phyloP scores from a whole-genome alignment of 2,888 invertebrate genomes.

The Rhagonycha fulva region DNA sequence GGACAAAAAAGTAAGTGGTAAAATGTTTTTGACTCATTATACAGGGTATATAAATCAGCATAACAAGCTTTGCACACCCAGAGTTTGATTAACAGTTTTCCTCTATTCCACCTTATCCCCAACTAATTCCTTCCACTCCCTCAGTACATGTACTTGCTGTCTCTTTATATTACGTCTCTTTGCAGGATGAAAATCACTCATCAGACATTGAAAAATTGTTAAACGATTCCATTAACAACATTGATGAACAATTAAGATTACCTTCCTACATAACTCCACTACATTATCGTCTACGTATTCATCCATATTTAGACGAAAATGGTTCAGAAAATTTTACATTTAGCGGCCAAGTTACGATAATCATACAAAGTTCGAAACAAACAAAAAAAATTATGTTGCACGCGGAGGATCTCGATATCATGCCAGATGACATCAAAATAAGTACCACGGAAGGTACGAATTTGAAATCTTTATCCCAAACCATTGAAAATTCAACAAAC shows the following conservation, averaged over 20 bases:
- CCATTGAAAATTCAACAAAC: background rate
- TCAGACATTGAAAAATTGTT: conserved; percentile 49
- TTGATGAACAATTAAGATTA: conserved; percentile 43
- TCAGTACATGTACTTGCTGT: too few relatives aligned
- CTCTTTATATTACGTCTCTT: background rate
- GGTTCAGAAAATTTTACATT: conserved; percentile 47
- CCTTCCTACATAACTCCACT: conserved; percentile 43
- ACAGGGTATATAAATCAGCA: too few relatives aligned
- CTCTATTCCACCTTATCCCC: too few relatives aligned
- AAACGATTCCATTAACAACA: conserved; percentile 45
- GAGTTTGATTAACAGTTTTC: too few relatives aligned
- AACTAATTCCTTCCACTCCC: too few relatives aligned
- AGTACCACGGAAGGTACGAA: conserved; percentile 25
- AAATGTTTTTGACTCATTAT: too few relatives aligned
- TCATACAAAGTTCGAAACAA: conserved; percentile 42
- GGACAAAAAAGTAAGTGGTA: background rate
- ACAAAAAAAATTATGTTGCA: conserved; percentile 49
- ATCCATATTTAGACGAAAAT: conserved; percentile 48
- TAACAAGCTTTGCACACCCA: too few relatives aligned
- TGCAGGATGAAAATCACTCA: conserved; percentile 41
- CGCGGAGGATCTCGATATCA: conserved; percentile 44
- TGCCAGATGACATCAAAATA: conserved; percentile 41
- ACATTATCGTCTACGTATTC: conserved; percentile 47
- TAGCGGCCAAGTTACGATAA: conserved; percentile 46
- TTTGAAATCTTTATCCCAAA: background rate